phyloP scores from a whole-genome alignment of 2,888 invertebrate genomes.

The Pristionchus exspectatus region DNA sequence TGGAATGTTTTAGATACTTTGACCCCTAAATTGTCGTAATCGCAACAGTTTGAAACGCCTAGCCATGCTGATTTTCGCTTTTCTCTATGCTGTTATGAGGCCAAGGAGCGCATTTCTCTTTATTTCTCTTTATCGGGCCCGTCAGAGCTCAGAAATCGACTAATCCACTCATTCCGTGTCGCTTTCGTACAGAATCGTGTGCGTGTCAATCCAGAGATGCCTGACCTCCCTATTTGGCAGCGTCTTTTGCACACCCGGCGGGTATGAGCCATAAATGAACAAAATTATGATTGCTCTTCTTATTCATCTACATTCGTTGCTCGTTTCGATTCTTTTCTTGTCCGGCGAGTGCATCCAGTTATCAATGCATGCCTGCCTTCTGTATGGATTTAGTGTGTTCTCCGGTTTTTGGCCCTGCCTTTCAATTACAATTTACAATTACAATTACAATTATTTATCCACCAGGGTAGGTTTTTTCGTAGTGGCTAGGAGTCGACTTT shows the following conservation, averaged over 20 bases:
- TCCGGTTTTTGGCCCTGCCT: no score
- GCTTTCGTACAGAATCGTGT: background rate
- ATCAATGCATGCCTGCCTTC: no score
- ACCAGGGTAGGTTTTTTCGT: no score
- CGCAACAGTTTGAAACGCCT: background rate
- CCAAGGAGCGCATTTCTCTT: constrained; percentile 5
- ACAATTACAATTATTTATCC: no score
- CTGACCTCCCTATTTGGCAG: background rate
- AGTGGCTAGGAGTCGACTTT: no score
- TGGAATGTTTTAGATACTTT: background rate
- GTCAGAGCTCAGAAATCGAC: background rate
- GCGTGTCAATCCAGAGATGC: background rate
- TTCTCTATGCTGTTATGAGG: background rate
- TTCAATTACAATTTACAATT: no score
- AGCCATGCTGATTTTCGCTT: background rate
- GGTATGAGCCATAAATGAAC: background rate
- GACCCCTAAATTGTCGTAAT: background rate
- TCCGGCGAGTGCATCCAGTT: no score
- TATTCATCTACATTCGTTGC: no score
- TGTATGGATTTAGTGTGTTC: no score
- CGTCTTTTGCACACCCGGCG: background rate
- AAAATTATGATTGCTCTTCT: background rate
- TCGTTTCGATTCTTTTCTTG: no score
- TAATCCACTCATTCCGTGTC: background rate
- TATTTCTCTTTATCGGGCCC: background rate